Base-by-base conservation (phyloP, 2,888 invertebrate genomes). In the Blomia tropicalis region DNA sequence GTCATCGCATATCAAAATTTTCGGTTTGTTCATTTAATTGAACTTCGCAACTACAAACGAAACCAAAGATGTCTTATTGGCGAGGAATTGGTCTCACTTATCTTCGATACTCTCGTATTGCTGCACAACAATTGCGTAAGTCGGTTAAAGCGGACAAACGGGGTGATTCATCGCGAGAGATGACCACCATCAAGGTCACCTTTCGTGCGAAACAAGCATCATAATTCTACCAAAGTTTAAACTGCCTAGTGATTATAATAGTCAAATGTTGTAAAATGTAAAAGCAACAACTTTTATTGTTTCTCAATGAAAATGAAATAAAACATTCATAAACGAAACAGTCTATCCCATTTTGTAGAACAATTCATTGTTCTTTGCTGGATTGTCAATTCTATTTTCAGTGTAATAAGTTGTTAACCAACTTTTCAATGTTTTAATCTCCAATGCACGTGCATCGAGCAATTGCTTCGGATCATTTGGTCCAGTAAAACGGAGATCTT, bases 401-500 rank as follows among this genome's bases (percentile, higher is more conserved):
- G 32, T 29, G 32, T 65, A 65, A 56, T 65, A 62, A 29, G 65
- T 36, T 22, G 58, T 41, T 43, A 81, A 77, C 85, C 85, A 86
- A 58, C 74, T 76, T 58, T 71, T 72, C 65, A 86, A 83, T 67
- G 78, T 76, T 17, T 76, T 71, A 59, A 77, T 78, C 71, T 86
- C 84, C 58, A 79, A 76, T 43, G 77, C 72, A 54, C 87, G 77
- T 0, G 84, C 82, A 65, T 75, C 70, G 54, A 73, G 74, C 1
- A 87, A 84, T 1, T 81, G 78, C n/a, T 72, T 71, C 0, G 85
- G 84, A 73, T 87, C 87, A 2, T 74, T 72, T 0, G 77, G 73
- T 72, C 82, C 79, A 32, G 77, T 74, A 0, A 78, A 77, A 73
- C 88, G 79, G 66, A 90, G 77, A 74, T 90, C 90, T 61, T 88